Evolutionary conservation across 1,140 invertebrate genomes (phyloP).

Genomic region (Pseudomyrmex pallidus): DNA sequence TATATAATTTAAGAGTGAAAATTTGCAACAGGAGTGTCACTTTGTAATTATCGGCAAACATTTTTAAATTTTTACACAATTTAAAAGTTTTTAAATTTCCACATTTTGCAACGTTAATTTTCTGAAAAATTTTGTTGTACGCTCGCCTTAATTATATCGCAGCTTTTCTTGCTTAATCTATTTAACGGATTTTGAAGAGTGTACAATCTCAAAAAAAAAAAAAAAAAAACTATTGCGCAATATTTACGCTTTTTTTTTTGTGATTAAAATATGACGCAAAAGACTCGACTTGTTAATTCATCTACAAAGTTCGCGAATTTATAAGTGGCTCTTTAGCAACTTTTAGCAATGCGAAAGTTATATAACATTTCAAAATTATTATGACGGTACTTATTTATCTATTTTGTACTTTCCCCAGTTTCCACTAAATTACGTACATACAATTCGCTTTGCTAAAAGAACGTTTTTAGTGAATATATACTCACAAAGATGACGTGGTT

Average conservation of each 20-base stretch:
- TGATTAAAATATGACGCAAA: not conserved
- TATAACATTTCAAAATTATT: slow-evolving; percentile 1
- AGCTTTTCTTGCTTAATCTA: not conserved
- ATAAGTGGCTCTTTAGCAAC: slow-evolving; percentile 18
- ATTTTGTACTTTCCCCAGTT: not conserved
- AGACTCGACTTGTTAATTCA: not conserved
- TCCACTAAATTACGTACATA: not conserved
- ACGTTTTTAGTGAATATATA: slow-evolving; percentile 50
- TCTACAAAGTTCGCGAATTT: not conserved
- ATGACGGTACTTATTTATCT: too few species aligned
- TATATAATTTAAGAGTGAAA: not conserved
- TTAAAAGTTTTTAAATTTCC: not conserved
- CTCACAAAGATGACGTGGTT: slow-evolving; percentile 72
- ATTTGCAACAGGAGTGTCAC: not conserved
- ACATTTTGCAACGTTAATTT: too few species aligned
- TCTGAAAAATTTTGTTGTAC: too few species aligned
- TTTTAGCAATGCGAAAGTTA: not conserved
- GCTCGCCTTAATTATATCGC: not conserved
- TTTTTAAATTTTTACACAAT: not conserved
- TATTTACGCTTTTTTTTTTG: slow-evolving; percentile 2
- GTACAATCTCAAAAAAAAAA: not conserved
- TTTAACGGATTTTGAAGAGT: not conserved
- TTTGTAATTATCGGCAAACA: not conserved
- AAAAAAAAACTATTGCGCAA: not conserved
- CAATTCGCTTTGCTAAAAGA: not conserved